Evolutionary conservation across 2,113 vertebrate species (phyloP).

Genomic region (Cavia aperea): DNA sequence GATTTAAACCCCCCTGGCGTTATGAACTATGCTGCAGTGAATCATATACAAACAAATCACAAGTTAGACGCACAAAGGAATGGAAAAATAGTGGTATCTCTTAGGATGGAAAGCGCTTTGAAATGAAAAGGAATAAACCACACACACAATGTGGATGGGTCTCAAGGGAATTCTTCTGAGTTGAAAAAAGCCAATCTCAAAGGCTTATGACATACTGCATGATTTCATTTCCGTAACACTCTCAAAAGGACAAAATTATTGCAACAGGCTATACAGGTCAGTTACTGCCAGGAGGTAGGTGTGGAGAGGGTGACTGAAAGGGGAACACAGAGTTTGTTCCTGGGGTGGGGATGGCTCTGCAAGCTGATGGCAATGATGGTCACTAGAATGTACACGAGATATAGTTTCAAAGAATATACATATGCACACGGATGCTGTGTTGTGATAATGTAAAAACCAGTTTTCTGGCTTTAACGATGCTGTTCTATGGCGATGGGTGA

Average conservation of each 20-base stretch:
- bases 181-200: not conserved
- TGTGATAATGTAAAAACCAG: not conserved
- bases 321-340: not conserved
- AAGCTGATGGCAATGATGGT: not conserved
- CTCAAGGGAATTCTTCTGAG: not conserved
- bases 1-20: not conserved
- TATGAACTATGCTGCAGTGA: not conserved
- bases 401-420: not conserved
- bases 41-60: not conserved
- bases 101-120: not conserved
- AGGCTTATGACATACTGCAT: not conserved
- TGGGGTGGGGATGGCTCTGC: not conserved
- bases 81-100: not conserved
- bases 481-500: not conserved
- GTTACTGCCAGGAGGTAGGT: not conserved
- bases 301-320: not conserved
- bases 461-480: not conserved
- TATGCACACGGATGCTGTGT: too few species aligned
- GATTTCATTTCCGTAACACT: slow-evolving; percentile 9
- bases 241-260: slow-evolving; percentile 1
- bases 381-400: not conserved
- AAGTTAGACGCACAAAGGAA: not conserved
- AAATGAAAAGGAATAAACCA: not conserved
- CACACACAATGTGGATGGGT: not conserved
- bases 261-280: not conserved